Evolutionary conservation across 2,888 invertebrate genomes (phyloP).

Genomic region (Ichneumoninae sp.): DNA sequence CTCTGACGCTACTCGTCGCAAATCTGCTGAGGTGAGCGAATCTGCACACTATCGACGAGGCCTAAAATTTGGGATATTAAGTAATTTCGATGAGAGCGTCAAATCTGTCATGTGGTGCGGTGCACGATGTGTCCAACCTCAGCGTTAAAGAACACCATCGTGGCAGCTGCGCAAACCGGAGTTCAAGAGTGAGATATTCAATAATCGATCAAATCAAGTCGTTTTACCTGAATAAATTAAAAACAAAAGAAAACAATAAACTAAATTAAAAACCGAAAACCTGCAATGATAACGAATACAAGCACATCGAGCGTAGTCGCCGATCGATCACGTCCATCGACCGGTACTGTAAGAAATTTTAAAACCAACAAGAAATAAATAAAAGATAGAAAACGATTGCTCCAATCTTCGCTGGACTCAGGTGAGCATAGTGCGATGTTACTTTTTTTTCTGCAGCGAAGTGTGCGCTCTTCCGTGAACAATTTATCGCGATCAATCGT

Average conservation of each 20-base stretch:
- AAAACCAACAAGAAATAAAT: slow-evolving; percentile 6
- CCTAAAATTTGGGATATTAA: slow-evolving; percentile 58
- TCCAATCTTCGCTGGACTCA: slow-evolving; percentile 3
- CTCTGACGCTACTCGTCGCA: slow-evolving; percentile 78
- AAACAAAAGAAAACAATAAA: slow-evolving; percentile 12
- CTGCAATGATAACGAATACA: slow-evolving; percentile 44
- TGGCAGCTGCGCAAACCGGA: slow-evolving; percentile 5
- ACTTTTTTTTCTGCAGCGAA: slow-evolving; percentile 17
- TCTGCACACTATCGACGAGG: slow-evolving; percentile 65
- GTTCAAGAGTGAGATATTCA: slow-evolving; percentile 44
- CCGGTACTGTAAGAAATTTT: slow-evolving; percentile 19
- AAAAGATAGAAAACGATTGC: not conserved
- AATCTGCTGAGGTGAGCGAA: slow-evolving; percentile 83
- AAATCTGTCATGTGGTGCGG: slow-evolving; percentile 41
- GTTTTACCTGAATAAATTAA: slow-evolving; percentile 17
- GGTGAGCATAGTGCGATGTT: not conserved
- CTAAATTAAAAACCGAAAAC: slow-evolving; percentile 17
- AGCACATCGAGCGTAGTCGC: slow-evolving; percentile 49
- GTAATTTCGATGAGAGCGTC: slow-evolving; percentile 20
- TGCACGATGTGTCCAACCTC: slow-evolving; percentile 12
- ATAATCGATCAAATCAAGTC: slow-evolving; percentile 39
- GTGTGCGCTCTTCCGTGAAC: slow-evolving; percentile 24
- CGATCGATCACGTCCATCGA: slow-evolving; percentile 21
- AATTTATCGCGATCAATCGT: slow-evolving; percentile 36
- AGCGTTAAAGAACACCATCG: slow-evolving; percentile 19